These are phyloP conservation scores for Cosmia trapezina DNA, from an alignment of 2,888 invertebrate species.

Conservation along the genomic window DNA sequence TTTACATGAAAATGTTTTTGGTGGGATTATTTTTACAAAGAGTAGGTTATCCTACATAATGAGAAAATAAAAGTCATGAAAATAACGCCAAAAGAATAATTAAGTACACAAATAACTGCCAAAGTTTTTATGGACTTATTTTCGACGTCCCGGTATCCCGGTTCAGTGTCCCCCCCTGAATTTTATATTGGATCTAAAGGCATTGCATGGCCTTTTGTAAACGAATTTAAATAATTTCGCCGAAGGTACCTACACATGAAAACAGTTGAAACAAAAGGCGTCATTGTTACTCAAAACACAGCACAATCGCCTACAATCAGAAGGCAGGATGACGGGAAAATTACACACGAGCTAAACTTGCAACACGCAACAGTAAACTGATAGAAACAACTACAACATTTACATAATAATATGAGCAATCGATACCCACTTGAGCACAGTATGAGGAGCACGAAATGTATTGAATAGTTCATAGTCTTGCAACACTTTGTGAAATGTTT, in stretches of 20 bases:
- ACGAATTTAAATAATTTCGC: constrained; percentile 35
- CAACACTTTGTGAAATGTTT: constrained; percentile 60
- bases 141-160: constrained; percentile 36
- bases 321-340: constrained; percentile 77
- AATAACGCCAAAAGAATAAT: constrained; percentile 14
- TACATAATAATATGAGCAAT: constrained; percentile 61
- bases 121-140: constrained; percentile 55
- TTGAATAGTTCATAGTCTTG: constrained; percentile 79
- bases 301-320: constrained; percentile 69
- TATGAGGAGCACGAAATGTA: constrained; percentile 80
- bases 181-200: constrained; percentile 38
- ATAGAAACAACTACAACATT: constrained; percentile 63
- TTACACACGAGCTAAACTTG: constrained; percentile 77
- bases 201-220: constrained; percentile 24
- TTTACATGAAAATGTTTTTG: too few relatives aligned
- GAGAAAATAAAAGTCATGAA: constrained; percentile 7
- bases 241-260: constrained; percentile 29
- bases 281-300: constrained; percentile 63
- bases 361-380: constrained; percentile 74
- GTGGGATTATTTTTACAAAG: neutral
- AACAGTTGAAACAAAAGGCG: constrained; percentile 59
- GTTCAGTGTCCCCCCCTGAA: constrained; percentile 28
- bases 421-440: constrained; percentile 83
- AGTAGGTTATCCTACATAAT: neutral
- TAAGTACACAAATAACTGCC: constrained; percentile 8